phyloP scores from a whole-genome alignment of 2,888 invertebrate genomes.

The Piscicola geometra region DNA sequence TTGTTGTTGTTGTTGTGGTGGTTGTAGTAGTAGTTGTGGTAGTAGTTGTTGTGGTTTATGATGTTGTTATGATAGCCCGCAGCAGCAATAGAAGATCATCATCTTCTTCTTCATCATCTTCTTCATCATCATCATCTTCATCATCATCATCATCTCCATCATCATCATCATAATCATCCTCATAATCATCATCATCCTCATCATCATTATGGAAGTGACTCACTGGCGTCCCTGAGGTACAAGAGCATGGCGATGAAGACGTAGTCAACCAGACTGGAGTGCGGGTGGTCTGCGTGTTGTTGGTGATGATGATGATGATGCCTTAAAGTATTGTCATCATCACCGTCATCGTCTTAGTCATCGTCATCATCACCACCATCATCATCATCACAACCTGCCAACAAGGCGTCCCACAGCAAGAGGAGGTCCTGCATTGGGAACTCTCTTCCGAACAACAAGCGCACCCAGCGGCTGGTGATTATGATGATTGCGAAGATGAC shows the following conservation, averaged over 20 bases:
- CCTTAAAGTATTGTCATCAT: no score
- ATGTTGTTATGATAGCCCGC: no score
- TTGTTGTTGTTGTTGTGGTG: not conserved
- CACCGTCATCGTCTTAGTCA: no score
- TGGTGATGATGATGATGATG: not conserved
- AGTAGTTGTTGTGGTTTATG: not conserved
- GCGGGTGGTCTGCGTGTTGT: not conserved
- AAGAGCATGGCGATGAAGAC: conserved; percentile 74
- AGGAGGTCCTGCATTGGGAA: conserved; percentile 73
- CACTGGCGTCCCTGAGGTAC: conserved; percentile 67
- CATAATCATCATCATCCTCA: conserved; percentile 32
- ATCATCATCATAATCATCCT: conserved; percentile 33
- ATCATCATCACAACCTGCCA: conserved; percentile 63
- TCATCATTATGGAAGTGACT: conserved; percentile 53
- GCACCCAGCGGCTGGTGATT: conserved; percentile 70
- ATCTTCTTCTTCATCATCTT: conserved; percentile 16
- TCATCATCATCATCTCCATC: conserved; percentile 34
- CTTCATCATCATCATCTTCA: conserved; percentile 33
- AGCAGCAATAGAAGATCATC: no score
- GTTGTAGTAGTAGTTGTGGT: not conserved
- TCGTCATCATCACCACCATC: no score
- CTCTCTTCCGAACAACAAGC: conserved; percentile 76
- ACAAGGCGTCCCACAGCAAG: conserved; percentile 76
- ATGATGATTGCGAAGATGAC: no score
- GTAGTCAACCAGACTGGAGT: conserved; percentile 62